Base-by-base conservation (phyloP, 2,113 vertebrate genomes). In the Cololabis saira region DNA sequence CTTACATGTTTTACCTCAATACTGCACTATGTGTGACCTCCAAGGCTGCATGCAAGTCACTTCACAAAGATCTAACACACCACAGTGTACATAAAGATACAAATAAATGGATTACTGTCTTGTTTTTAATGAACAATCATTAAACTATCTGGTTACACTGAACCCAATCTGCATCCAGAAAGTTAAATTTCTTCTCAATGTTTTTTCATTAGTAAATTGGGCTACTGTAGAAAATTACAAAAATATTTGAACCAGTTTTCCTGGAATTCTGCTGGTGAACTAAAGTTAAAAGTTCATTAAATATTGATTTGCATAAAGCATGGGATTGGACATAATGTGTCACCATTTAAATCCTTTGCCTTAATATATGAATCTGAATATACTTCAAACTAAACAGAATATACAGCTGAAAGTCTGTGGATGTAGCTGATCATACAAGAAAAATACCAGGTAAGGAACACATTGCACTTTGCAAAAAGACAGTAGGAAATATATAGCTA, bases 41-140 rank as follows among this genome's bases (percentile, higher is more conserved):
- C 8, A 43, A 6, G 43, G 54, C 24, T 21, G 11, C 54, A 57
- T 71, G 60, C 66, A 72, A 50, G 72, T 59, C 5, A 70, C 52
- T 52, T 42, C 18, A 49, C 41, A 43, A 60, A 60, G 17, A 61
- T 41, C 56, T 27, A 40, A 8, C 5, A 62, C 6, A 48, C n/a
- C 4, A 58, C 24, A 21, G n/a, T 2, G 41, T 43, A 57, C n/a
- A 55, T 63, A 12, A 42, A 56, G 43, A 4, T 18, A 47, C 16
- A 61, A 55, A 44, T 13, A 37, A 37, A 37, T 37, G 24, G 24
- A 7, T 37, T 37, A 7, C 10, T 37, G 33, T 37, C 33, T 37
- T 11, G 6, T 7, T 37, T 9, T 37, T 37, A 37, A 37, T 37
- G 10, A 9, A 37, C 33, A 37, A 37, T 37, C 33, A 60, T 48